Conservation (phyloP, 1,140 invertebrate species). For the Mycetomoellerius zeteki region DNA sequence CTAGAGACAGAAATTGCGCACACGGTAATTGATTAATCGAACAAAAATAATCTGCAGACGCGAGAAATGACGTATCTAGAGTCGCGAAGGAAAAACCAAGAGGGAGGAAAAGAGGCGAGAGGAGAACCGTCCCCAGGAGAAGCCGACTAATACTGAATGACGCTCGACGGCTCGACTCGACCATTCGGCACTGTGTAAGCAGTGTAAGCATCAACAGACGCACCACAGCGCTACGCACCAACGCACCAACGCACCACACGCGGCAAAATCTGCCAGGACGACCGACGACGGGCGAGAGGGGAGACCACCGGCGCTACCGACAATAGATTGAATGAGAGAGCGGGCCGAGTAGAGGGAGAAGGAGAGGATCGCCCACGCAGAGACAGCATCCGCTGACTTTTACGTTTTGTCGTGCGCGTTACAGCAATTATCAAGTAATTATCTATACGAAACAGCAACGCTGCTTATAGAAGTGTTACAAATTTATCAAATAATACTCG, state of each 20-base stretch:
- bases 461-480: neutral
- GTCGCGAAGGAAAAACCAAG: neutral
- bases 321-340: conserved; percentile 60
- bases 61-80: neutral
- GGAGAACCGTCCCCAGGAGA: neutral
- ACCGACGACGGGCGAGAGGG: neutral
- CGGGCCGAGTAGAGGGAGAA: neutral
- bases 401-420: conserved; percentile 32
- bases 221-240: conserved; percentile 45
- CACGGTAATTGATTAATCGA: neutral
- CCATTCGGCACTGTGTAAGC: conserved; percentile 54
- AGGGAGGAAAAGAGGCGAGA: neutral
- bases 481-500: neutral
- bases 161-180: conserved; percentile 64
- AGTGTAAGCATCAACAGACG: conserved; percentile 52
- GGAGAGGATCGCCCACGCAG: conserved; percentile 39
- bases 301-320: conserved; percentile 44
- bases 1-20: neutral
- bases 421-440: conserved; percentile 37
- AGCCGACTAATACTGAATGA: conserved; percentile 67
- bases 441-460: conserved; percentile 20
- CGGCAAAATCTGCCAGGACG: conserved; percentile 10
- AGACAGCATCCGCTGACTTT: conserved; percentile 39
- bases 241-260: conserved; percentile 30
- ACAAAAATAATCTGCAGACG: neutral